Conservation (phyloP, 2,888 invertebrate species). For the Mesochorus sp. region DNA sequence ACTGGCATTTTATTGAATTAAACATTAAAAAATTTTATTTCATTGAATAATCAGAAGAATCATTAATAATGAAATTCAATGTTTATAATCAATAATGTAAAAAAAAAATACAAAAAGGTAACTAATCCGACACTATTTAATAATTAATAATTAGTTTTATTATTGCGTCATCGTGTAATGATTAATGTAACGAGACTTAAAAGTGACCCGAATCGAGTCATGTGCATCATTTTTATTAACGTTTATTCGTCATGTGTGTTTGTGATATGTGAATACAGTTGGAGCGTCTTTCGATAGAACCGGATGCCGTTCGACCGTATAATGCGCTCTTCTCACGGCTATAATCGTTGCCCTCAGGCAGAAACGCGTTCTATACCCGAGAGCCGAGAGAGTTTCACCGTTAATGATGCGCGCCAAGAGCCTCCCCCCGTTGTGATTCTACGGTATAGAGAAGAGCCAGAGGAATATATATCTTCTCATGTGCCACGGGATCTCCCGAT, state of each 20-base stretch:
- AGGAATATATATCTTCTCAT: constrained; percentile 41
- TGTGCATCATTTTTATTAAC: constrained; percentile 17
- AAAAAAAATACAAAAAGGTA: no score
- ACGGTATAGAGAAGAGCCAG: constrained; percentile 49
- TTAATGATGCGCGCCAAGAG: constrained; percentile 63
- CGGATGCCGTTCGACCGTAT: constrained; percentile 66
- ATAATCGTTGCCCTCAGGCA: constrained; percentile 59
- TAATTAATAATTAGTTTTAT: no score
- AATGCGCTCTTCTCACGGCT: constrained; percentile 44
- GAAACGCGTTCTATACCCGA: not conserved
- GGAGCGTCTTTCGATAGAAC: constrained; percentile 52
- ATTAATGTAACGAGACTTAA: no score
- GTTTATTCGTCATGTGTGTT: not conserved
- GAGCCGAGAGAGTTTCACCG: constrained; percentile 66
- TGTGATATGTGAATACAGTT: constrained; percentile 1
- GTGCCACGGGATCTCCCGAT: constrained; percentile 34
- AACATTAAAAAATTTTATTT: no score
- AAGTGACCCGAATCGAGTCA: constrained; percentile 7
- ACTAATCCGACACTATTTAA: no score
- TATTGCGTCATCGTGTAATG: no score
- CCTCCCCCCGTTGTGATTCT: constrained; percentile 35
- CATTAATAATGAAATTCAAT: no score
- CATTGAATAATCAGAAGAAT: no score
- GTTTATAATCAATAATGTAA: no score
- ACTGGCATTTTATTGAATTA: no score